Evolutionary conservation across 1,140 invertebrate species (phyloP).

Genomic region (Frieseomelitta varia): DNA sequence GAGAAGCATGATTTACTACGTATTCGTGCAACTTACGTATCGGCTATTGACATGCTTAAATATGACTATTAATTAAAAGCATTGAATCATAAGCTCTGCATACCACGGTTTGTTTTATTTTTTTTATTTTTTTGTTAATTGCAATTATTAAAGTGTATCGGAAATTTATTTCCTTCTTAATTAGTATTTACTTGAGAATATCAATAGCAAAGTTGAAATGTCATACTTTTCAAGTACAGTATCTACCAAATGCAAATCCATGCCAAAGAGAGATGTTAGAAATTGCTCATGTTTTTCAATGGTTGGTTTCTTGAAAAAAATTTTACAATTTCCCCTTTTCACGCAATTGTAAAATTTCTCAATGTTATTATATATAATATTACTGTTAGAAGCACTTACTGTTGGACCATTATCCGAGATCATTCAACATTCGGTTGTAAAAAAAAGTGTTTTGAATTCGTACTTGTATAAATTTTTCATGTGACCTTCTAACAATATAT

Average conservation of each 20-base stretch:
- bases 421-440: neutral
- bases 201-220: neutral
- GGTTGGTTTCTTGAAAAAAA: neutral
- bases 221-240: neutral
- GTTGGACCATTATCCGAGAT: neutral
- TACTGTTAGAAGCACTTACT: neutral
- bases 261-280: neutral
- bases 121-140: no score
- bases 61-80: constrained; percentile 5
- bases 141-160: neutral
- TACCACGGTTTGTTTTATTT: neutral
- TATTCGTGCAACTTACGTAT: constrained; percentile 15
- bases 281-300: neutral
- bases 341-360: neutral
- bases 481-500: neutral
- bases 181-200: neutral
- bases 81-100: neutral
- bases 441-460: neutral
- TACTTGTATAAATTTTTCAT: neutral
- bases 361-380: no score
- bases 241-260: neutral
- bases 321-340: neutral
- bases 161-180: neutral
- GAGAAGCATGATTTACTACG: constrained; percentile 7
- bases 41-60: constrained; percentile 19